phyloP scores from a whole-genome alignment of 2,888 invertebrate genomes.

The Cartodere bifasciata region DNA sequence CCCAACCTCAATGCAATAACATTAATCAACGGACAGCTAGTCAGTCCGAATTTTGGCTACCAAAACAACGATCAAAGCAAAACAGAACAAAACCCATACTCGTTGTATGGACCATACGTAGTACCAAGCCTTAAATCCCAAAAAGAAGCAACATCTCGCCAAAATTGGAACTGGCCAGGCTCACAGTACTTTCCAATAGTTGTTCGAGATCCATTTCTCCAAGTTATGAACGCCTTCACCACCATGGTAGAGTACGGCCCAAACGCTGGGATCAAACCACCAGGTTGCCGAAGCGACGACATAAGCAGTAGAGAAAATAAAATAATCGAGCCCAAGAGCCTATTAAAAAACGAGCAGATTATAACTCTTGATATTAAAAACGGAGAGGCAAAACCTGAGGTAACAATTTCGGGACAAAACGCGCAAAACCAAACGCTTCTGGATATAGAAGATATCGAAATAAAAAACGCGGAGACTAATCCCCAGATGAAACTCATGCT shows the following conservation, averaged over 20 bases:
- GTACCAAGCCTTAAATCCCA: conserved; percentile 7
- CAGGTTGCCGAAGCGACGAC: not conserved
- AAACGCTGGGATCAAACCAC: conserved; percentile 40
- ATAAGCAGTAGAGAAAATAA: not conserved
- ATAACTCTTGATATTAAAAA: conserved; percentile 15
- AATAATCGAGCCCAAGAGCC: not conserved
- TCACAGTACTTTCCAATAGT: conserved; percentile 42
- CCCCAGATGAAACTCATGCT: conserved; percentile 8
- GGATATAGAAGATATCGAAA: conserved; percentile 14
- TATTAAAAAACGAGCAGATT: not conserved
- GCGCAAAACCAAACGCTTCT: conserved; percentile 5
- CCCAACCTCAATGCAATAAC: not conserved
- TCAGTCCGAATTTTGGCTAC: too few species aligned
- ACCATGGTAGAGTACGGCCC: conserved; percentile 48
- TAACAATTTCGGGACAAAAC: conserved; percentile 4
- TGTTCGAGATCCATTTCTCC: conserved; percentile 44
- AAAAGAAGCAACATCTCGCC: conserved; percentile 12
- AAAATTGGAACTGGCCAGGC: conserved; percentile 38
- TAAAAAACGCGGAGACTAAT: conserved; percentile 10
- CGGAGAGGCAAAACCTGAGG: conserved; percentile 19
- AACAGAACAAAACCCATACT: too few species aligned
- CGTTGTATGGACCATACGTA: conserved; percentile 10
- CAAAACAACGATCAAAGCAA: too few species aligned
- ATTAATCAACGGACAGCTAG: too few species aligned
- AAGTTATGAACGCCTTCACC: conserved; percentile 40